Conservation (phyloP, 2,113 vertebrate genomes). For the Pseudois nayaur region DNA sequence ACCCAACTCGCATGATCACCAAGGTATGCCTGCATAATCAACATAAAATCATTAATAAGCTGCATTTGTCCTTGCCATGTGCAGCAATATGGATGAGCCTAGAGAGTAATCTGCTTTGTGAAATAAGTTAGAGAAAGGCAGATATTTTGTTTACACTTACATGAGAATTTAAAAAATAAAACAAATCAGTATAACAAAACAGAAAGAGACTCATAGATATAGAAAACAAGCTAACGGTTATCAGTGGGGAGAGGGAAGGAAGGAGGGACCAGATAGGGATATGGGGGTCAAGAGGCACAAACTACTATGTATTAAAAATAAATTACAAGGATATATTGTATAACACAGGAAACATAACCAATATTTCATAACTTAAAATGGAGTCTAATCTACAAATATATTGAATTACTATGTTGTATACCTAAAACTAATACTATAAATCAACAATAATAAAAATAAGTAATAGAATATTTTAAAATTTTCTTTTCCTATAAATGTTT, state of each 20-base stretch:
- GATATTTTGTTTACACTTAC: not conserved
- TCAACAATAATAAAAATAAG: not conserved
- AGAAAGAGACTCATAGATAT: not conserved
- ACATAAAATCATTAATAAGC: not conserved
- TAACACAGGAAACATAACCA: not conserved
- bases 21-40: not conserved
- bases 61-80: not conserved
- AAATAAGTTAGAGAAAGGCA: not conserved
- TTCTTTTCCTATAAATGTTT: not conserved
- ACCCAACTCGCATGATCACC: fast-evolving
- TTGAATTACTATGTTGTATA: not conserved
- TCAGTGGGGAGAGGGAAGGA: not conserved
- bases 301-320: not conserved
- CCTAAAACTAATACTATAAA: not conserved
- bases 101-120: not conserved
- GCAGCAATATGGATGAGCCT: not conserved
- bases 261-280: not conserved
- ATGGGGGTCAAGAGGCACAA: not conserved
- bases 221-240: not conserved
- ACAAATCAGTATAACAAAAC: not conserved
- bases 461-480: not conserved
- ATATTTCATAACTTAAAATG: not conserved
- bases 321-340: not conserved
- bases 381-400: not conserved
- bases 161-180: not conserved